These are phyloP conservation scores for Calephelis virginiensis DNA, from an alignment of 1,140 invertebrate genomes.

Conservation along the genomic window DNA sequence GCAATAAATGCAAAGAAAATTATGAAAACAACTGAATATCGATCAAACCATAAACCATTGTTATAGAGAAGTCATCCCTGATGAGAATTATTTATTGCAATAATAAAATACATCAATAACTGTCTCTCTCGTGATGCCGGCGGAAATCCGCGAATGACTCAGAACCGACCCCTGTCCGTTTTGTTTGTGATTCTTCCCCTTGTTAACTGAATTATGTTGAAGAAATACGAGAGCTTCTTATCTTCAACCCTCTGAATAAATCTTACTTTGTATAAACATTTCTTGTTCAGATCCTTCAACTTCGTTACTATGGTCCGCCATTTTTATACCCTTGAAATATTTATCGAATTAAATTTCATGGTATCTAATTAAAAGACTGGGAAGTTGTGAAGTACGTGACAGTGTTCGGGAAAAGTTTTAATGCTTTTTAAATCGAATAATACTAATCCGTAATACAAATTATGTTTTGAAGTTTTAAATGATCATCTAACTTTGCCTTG, in stretches of 20 bases:
- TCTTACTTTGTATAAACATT: constrained; percentile 49
- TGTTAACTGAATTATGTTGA: constrained; percentile 74
- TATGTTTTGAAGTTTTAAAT: constrained; percentile 15
- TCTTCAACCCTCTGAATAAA: constrained; percentile 61
- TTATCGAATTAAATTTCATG: constrained; percentile 39
- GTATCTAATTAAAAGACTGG: constrained; percentile 30
- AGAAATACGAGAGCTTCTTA: constrained; percentile 57
- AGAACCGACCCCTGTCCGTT: constrained; percentile 54
- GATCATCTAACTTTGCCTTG: background rate
- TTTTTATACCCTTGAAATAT: constrained; percentile 36
- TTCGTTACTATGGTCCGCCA: constrained; percentile 33
- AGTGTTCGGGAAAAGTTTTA: constrained; percentile 12
- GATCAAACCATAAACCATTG: background rate
- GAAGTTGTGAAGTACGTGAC: constrained; percentile 15
- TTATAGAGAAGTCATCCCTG: background rate
- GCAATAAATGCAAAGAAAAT: too few species aligned
- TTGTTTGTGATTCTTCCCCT: constrained; percentile 69
- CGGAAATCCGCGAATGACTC: constrained; percentile 69
- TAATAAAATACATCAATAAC: constrained; percentile 66
- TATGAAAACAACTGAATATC: constrained; percentile 1
- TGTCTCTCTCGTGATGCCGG: constrained; percentile 50
- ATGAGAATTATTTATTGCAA: constrained; percentile 48
- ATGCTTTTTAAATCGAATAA: constrained; percentile 16
- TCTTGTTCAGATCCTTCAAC: constrained; percentile 40
- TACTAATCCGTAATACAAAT: constrained; percentile 11